Percentiles rank a stretch among this genome's conserved stretches.
phyloP scores from a whole-genome alignment of 2,797 vertebrate genomes.

The Sternotherus odoratus region DNA sequence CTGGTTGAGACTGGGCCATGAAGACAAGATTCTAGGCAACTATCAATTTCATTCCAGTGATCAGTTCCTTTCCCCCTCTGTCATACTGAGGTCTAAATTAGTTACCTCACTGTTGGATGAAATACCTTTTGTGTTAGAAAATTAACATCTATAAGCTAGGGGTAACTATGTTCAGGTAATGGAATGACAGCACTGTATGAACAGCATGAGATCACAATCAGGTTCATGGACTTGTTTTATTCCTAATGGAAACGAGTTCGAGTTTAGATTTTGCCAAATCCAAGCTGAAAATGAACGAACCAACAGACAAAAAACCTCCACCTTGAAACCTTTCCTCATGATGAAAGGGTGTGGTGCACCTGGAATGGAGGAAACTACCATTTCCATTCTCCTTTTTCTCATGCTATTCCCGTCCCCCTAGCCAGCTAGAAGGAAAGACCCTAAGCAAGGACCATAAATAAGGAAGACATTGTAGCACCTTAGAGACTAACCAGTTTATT shows the following conservation, averaged over 20 bases:
- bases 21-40: background rate
- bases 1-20: background rate
- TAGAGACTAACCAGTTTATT: no score
- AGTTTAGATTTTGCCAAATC: background rate
- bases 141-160: background rate
- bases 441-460: no score
- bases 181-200: background rate
- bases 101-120: background rate
- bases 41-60: background rate
- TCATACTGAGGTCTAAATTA: background rate
- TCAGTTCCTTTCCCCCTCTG: background rate
- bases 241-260: background rate
- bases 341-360: background rate
- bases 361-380: background rate
- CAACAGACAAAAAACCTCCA: background rate
- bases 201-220: background rate
- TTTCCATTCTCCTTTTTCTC: background rate
- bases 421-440: background rate
- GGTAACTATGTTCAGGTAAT: background rate
- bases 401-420: background rate
- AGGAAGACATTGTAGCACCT: no score
- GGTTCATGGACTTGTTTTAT: background rate
- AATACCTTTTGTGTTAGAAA: background rate
- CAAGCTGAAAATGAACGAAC: background rate
- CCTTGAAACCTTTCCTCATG: background rate